Conservation (phyloP, 1,140 invertebrate genomes). For the Mizuhopecten yessoensis region DNA sequence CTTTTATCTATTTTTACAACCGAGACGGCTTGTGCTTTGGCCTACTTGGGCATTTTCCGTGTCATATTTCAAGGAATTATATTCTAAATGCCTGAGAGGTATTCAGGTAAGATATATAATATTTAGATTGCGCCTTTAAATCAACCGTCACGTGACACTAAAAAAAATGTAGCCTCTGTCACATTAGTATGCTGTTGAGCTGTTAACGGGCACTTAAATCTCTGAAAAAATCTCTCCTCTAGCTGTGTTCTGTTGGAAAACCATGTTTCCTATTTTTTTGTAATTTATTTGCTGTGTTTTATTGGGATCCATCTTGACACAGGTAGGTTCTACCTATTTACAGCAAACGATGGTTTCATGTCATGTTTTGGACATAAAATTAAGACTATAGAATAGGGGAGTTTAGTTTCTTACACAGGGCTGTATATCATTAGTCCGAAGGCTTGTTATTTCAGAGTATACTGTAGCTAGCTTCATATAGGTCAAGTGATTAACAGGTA, state of each 20-base stretch:
- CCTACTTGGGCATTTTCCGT: slow-evolving; percentile 37
- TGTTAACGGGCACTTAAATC: neutral
- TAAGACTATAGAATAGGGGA: neutral
- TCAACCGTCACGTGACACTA: neutral
- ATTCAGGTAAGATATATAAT: neutral
- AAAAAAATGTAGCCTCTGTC: slow-evolving; percentile 16
- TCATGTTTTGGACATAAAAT: neutral
- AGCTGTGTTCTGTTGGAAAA: neutral
- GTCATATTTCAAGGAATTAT: neutral
- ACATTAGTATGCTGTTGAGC: neutral
- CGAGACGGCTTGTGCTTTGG: neutral
- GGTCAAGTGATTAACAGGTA: no score
- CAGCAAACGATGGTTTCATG: neutral
- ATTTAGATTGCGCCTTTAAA: neutral
- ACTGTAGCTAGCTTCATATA: no score
- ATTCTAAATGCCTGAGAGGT: neutral
- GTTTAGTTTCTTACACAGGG: neutral
- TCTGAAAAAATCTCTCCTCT: neutral
- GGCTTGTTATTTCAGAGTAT: neutral
- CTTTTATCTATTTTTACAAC: neutral
- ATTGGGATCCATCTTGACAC: neutral
- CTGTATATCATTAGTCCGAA: neutral
- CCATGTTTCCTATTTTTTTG: neutral
- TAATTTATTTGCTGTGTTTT: neutral
- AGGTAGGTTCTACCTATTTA: neutral